Base-by-base conservation (phyloP, 2,113 vertebrate species). In the Mionectes macconnelli region DNA sequence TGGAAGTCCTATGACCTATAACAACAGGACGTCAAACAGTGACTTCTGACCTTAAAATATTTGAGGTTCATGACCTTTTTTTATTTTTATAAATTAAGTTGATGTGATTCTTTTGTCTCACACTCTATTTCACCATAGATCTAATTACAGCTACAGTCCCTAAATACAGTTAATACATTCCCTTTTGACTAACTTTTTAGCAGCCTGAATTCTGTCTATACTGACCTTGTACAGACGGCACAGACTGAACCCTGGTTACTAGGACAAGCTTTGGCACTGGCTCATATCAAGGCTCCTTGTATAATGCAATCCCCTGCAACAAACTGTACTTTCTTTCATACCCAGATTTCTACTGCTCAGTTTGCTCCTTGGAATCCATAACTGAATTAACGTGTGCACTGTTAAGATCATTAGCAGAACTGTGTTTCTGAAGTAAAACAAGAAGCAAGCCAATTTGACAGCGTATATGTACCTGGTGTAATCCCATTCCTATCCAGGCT, bases 41-140 rank as follows among this genome's bases (percentile, higher is more conserved):
- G 73, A 70, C 81, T 91, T 91, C 69, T 84, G 89, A 89, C 80
- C 56, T 89, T 94, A 64, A 92, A 91, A 87, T 72, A 22, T 52
- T 72, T 44, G 10, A 87, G 75, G 35, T 74, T 86, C 52, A 62
- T 44, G 27, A 13, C 8, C 21, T 25, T 81, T 84, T 79, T 92
- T 64, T 64, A 33, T 89, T 94, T 84, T 84, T 55, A 62, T 49
- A 55, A 84, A 75, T 67, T 44, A 72, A 89, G 89, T 31, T 17
- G 9, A 78, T 15, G 8, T 40, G 49, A 55, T 68, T 82, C 39
- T 52, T 94, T 89, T 91, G 22, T 86, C 42, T 52, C 25, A 66
- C 27, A 53, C 21, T 64, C 24, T 57, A 14, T 64, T 86, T 84
- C 40, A 47, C 40, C 15, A 56, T 37, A n/a, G 59, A 74, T 85